These are phyloP conservation scores for Bothrops jararaca DNA, from an alignment of 2,113 vertebrate genomes.

Conservation along the genomic window DNA sequence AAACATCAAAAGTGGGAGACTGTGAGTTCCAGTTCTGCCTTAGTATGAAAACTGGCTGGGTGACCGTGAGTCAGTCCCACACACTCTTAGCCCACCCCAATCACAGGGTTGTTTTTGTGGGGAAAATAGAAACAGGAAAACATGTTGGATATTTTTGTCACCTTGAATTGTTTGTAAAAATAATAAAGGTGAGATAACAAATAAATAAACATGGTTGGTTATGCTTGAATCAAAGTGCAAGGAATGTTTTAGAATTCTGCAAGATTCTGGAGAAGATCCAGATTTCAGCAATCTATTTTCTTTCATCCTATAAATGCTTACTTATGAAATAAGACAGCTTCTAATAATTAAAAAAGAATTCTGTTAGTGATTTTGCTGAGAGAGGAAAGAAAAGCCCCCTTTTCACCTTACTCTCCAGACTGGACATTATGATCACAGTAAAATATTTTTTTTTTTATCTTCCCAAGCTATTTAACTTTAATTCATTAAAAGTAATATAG, in stretches of 20 bases:
- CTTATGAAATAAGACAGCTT: conserved; percentile 27
- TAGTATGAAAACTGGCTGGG: background rate
- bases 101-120: background rate
- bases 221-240: conserved; percentile 24
- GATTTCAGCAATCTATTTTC: background rate
- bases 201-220: conserved; percentile 1
- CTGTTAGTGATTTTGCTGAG: background rate
- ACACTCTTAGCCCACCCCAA: background rate
- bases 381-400: background rate
- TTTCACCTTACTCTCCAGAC: background rate
- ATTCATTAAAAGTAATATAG: conserved; percentile 27
- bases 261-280: conserved; percentile 14
- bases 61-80: background rate
- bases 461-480: conserved; percentile 14
- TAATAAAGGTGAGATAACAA: background rate
- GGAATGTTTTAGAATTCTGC: conserved; percentile 13
- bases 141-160: background rate
- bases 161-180: background rate
- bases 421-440: background rate
- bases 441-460: conserved; percentile 11
- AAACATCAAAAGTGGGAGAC: background rate
- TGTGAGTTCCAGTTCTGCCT: background rate
- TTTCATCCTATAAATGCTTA: conserved; percentile 1
- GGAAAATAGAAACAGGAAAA: background rate
- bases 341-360: conserved; percentile 41